phyloP scores from a whole-genome alignment of 2,888 invertebrate genomes.

The Zhengitettix transpicula region DNA sequence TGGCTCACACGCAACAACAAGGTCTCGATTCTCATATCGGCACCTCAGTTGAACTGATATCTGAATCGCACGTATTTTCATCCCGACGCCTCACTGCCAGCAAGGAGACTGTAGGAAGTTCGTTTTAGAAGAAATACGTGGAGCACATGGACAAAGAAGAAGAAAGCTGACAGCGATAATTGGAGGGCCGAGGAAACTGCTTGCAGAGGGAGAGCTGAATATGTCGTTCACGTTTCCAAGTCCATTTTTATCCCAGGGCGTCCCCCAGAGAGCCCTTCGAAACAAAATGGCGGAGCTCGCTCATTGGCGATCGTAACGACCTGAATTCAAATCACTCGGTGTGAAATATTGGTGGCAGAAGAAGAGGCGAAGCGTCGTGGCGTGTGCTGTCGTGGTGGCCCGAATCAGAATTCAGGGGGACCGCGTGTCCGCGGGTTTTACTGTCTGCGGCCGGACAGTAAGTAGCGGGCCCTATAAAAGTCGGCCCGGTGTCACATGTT shows the following conservation, averaged over 20 bases:
- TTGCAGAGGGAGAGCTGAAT: background rate
- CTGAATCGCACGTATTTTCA: too few relatives aligned
- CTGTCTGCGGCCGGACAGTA: too few relatives aligned
- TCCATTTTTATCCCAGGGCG: slow-evolving; percentile 15
- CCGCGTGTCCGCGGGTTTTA: too few relatives aligned
- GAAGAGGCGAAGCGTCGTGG: background rate
- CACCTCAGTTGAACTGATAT: too few relatives aligned
- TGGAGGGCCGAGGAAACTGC: background rate
- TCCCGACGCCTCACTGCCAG: too few relatives aligned
- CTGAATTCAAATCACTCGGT: slow-evolving; percentile 17
- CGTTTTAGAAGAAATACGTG: background rate
- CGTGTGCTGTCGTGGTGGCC: too few relatives aligned
- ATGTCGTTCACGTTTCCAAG: slow-evolving; percentile 13
- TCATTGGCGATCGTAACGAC: slow-evolving; percentile 12
- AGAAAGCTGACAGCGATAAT: background rate
- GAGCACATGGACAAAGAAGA: background rate
- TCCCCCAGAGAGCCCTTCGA: slow-evolving; percentile 16
- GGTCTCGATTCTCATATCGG: too few relatives aligned
- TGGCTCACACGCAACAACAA: too few relatives aligned
- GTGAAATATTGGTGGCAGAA: background rate
- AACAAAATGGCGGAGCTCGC: slow-evolving; percentile 9
- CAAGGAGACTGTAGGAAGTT: too few relatives aligned
- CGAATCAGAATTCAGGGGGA: too few relatives aligned
- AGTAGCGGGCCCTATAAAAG: too few relatives aligned
- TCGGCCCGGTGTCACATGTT: too few relatives aligned